Base-by-base conservation (phyloP, 2,888 invertebrate genomes). In the Hipparchia sbordonii region DNA sequence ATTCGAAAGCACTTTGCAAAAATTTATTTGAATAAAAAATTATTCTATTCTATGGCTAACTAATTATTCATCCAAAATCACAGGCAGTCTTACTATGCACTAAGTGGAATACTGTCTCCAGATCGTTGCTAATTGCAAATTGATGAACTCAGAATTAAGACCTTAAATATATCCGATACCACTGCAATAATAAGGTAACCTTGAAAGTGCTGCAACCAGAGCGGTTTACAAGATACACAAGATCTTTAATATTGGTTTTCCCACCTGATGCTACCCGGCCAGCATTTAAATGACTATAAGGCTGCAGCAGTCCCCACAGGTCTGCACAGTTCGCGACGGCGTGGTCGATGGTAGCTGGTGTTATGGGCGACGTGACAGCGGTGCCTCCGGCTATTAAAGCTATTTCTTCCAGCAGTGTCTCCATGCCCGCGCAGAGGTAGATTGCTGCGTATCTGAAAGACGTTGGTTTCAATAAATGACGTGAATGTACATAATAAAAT, bases 271-370 rank as follows among this genome's bases (percentile, higher is more conserved):
- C 98, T 48, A 97, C 96, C 78, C 98, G 94, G 0, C 98, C 98
- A 2, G 98, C 97, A 86, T 98, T 98, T 10, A 98, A 91, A 88
- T 98, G 98, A 63, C 98, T 97, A 84, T 97, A 98, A 0, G 98
- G 98, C 85, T 98, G 98, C 73, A 98, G 89, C 63, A 98, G 91
- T 0, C 98, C 98, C 98, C 98, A 98, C 71, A 98, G 94, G 82
- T 98, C 98, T 0, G 97, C 97, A 80, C 97, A 98, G 85, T 96
- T 96, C 33, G 98, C 97, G 70, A 98, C 97, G 12, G 97, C 96
- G 83, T 96, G 96, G 85, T 98, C 98, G 74, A 98, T 92, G 77
- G 96, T 95, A 0, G 97, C 96, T 0, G 98, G 97, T 0, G 97
- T 97, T 68, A 98, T 91, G 90, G 97, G 96, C 0, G 97, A 82